These are phyloP conservation scores for Pseudoips prasinana DNA, from an alignment of 2,888 invertebrate species.

Conservation along the genomic window DNA sequence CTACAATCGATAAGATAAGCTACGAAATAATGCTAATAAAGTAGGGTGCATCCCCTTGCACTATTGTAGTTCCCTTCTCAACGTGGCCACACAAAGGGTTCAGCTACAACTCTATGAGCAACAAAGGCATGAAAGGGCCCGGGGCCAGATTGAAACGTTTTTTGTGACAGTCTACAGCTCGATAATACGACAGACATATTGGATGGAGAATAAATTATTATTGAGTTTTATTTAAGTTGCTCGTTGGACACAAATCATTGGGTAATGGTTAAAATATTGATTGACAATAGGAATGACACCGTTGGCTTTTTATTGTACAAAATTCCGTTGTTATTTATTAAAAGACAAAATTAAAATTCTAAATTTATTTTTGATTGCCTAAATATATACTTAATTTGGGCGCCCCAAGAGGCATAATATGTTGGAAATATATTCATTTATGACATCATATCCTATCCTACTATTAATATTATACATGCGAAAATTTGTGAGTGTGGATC, in stretches of 20 bases:
- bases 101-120: conserved; percentile 45
- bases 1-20: conserved; percentile 37
- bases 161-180: conserved; percentile 48
- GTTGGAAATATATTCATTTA: no score
- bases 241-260: neutral
- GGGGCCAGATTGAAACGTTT: conserved; percentile 56
- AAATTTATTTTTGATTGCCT: no score
- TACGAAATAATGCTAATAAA: conserved; percentile 34
- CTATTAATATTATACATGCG: no score
- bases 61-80: conserved; percentile 45
- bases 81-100: conserved; percentile 73
- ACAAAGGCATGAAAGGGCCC: conserved; percentile 43
- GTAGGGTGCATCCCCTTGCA: conserved; percentile 41
- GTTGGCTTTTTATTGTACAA: no score
- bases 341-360: no score
- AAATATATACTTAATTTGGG: no score
- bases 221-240: no score
- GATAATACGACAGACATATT: conserved; percentile 42
- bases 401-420: no score
- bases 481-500: no score
- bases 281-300: neutral
- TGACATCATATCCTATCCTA: no score
- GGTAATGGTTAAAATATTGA: neutral
- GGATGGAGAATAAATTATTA: neutral
- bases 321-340: no score